Base-by-base conservation (phyloP, 2,797 vertebrate genomes). In the Myotis myotis region DNA sequence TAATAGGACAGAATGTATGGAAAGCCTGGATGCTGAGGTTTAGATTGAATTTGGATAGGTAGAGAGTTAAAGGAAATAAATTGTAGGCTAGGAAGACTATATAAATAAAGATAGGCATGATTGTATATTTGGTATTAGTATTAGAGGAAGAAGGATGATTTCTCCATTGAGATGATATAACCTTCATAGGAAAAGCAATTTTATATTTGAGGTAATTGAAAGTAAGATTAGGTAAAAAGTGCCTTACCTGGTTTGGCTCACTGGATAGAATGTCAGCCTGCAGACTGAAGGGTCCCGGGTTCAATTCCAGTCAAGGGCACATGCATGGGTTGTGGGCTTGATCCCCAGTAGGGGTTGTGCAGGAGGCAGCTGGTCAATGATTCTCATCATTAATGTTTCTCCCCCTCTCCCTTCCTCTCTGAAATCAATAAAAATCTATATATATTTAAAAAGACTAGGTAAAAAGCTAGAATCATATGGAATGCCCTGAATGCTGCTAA, bases 201-300 rank as follows among this genome's bases (percentile, higher is more conserved):
- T 95, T 84, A 68, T 53, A 70, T 90, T 86, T 93, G n/a, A 88
- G 57, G 19, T 36, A 64, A 75, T 36, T 76, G 22, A 87, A 91
- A 72, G 62, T 62, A 82, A 93, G 23, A 47, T 62, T 86, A 85
- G 49, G 8, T 79, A 84, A 84, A 68, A 90, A 88, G 16, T 28
- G 25, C 12, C 57, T 60, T 60, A 60, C 25, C 25, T 60, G 12
- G 5, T 30, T 60, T 60, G 57, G 57, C 57, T 60, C 57, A 30
- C 57, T 60, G 25, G 57, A 60, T 60, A 60, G 57, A 60, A 25
- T 28, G 57, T 60, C 25, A 28, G 57, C 57, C 23, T 28, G 57
- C 23, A 60, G 57, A 60, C 57, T 13, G 57, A 60, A 30, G 28
- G 13, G 28, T 62, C 13, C 60, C 1, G 12, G 28, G 1, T 62